Percentiles rank a stretch among this genome's conserved stretches.
phyloP scores from a whole-genome alignment of 1,140 invertebrate genomes.

The Mizuhopecten yessoensis region DNA sequence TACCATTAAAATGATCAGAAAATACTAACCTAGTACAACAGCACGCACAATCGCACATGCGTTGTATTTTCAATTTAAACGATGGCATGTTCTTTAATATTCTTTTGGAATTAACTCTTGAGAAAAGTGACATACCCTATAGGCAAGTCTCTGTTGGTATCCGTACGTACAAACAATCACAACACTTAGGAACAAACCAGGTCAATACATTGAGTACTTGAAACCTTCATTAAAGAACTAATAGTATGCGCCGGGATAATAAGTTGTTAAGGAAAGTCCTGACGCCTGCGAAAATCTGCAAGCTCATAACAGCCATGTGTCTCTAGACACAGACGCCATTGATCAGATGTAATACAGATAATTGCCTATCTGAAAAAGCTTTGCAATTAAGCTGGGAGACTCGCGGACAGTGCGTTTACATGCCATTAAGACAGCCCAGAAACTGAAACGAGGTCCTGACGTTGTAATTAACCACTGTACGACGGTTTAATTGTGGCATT shows the following conservation, averaged over 20 bases:
- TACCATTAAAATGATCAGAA: too few species aligned
- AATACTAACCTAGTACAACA: too few species aligned
- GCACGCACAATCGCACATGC: too few species aligned
- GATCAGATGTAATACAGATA: background rate
- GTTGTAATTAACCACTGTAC: slow-evolving; percentile 17
- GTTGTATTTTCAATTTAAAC: too few species aligned
- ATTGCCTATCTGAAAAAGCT: background rate
- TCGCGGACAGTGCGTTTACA: background rate
- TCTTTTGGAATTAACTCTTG: too few species aligned
- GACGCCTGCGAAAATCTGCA: background rate
- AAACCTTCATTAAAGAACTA: background rate
- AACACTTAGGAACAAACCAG: background rate
- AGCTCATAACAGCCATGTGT: background rate
- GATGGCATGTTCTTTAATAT: too few species aligned
- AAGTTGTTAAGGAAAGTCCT: background rate
- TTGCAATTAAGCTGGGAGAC: background rate
- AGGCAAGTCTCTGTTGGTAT: too few species aligned
- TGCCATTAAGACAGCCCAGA: background rate
- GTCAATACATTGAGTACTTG: background rate
- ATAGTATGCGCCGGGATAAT: background rate
- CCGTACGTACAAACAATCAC: background rate
- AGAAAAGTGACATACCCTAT: too few species aligned
- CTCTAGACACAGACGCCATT: background rate
- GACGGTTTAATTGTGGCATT: slow-evolving; percentile 5
- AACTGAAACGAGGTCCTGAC: background rate